Conservation (phyloP, 1,140 invertebrate species). For the Drosophila cardini region DNA sequence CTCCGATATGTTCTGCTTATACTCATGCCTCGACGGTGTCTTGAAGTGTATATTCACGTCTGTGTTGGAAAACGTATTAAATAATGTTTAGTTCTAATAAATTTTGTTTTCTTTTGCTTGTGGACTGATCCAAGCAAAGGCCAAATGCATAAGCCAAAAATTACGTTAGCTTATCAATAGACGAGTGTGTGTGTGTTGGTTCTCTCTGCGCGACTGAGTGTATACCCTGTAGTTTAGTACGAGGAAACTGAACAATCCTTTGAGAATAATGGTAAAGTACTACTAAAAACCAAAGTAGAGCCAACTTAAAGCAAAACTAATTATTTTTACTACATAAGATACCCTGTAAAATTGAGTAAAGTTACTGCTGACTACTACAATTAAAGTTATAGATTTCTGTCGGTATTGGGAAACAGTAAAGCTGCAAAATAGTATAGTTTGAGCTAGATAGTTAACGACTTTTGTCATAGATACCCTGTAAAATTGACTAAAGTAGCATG, state of each 20-base stretch:
- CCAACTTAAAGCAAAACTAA: too few species aligned
- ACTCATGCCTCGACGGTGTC: conserved; percentile 93
- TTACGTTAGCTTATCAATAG: neutral
- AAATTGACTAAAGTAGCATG: neutral
- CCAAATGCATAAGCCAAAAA: conserved; percentile 25
- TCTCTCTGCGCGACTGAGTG: neutral
- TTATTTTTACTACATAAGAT: too few species aligned
- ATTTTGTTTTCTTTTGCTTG: conserved; percentile 16
- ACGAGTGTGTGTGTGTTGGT: conserved; percentile 5
- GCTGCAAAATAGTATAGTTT: too few species aligned
- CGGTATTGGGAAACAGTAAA: too few species aligned
- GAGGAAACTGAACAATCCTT: neutral
- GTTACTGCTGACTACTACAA: too few species aligned
- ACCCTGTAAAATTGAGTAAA: neutral
- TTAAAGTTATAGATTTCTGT: too few species aligned
- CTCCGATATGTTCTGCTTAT: conserved; percentile 92
- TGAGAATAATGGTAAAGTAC: too few species aligned
- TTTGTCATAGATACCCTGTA: too few species aligned
- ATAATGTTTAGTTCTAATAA: conserved; percentile 90
- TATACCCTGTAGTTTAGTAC: neutral
- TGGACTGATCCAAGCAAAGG: conserved; percentile 24
- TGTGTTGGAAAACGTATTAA: conserved; percentile 94
- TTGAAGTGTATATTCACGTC: conserved; percentile 97
- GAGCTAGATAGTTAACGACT: too few species aligned
- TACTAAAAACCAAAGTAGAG: too few species aligned